These are phyloP conservation scores for Drosophila grimshawi DNA, from an alignment of 1,140 invertebrate species.

Conservation along the genomic window DNA sequence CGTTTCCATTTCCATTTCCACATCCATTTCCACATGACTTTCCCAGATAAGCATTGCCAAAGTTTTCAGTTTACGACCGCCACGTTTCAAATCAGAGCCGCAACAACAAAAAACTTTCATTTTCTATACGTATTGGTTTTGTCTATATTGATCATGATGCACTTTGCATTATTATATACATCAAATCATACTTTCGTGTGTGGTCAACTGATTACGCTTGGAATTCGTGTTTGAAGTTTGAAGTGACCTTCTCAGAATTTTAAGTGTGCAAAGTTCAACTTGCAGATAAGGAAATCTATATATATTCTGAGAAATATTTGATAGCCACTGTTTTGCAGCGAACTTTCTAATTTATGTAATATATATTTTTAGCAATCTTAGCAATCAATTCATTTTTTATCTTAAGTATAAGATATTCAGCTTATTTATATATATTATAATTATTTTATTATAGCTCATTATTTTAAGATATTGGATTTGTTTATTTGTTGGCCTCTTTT, in stretches of 20 bases:
- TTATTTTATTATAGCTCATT: too few relatives aligned
- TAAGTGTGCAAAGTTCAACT: too few relatives aligned
- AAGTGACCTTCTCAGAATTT: neutral
- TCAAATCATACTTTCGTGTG: slow-evolving; percentile 6
- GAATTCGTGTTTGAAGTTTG: slow-evolving; percentile 1
- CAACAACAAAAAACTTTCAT: slow-evolving; percentile 30
- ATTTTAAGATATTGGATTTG: too few relatives aligned
- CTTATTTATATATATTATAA: too few relatives aligned
- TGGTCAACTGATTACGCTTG: slow-evolving; percentile 33
- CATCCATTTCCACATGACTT: slow-evolving; percentile 45
- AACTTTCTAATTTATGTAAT: too few relatives aligned
- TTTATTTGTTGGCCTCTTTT: too few relatives aligned
- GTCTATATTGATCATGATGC: slow-evolving; percentile 10
- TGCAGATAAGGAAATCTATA: neutral
- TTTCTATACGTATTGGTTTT: slow-evolving; percentile 40
- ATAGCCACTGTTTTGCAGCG: too few relatives aligned
- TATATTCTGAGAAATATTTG: too few relatives aligned
- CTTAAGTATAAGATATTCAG: too few relatives aligned
- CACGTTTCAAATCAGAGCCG: slow-evolving; percentile 50
- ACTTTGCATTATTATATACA: slow-evolving; percentile 26
- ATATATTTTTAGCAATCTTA: too few relatives aligned
- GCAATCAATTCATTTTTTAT: too few relatives aligned
- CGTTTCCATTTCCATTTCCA: too few relatives aligned
- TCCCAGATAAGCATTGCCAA: slow-evolving; percentile 70
- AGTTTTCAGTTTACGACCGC: slow-evolving; percentile 68